These are phyloP conservation scores for Hesperia comma DNA, from an alignment of 2,888 invertebrate species.

Conservation along the genomic window DNA sequence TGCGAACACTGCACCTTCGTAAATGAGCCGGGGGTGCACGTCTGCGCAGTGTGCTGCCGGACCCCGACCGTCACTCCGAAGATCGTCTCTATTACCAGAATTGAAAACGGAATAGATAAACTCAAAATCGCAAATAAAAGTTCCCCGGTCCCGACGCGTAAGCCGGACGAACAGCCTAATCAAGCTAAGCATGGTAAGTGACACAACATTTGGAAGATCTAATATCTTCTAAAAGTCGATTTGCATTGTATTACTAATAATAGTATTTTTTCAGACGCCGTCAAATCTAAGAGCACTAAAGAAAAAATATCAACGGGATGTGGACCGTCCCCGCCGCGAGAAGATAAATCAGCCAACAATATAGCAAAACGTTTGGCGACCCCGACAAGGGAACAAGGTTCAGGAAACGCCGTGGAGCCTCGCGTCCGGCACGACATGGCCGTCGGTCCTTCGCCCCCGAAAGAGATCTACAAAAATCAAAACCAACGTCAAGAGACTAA, in stretches of 20 bases:
- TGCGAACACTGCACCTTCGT: slow-evolving; percentile 96
- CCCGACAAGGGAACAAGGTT: slow-evolving; percentile 72
- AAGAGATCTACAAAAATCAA: slow-evolving; percentile 50
- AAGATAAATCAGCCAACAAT: slow-evolving; percentile 54
- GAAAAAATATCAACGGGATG: slow-evolving; percentile 83
- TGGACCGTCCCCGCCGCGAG: slow-evolving; percentile 85
- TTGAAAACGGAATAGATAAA: slow-evolving; percentile 51
- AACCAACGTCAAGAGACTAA: slow-evolving; percentile 41
- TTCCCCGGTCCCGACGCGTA: slow-evolving; percentile 42
- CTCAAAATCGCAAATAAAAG: slow-evolving; percentile 48
- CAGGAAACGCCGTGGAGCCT: slow-evolving; percentile 42
- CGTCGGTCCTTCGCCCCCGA: slow-evolving; percentile 74
- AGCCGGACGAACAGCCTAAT: slow-evolving; percentile 7
- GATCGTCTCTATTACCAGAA: slow-evolving; percentile 47
- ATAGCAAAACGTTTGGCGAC: slow-evolving; percentile 62
- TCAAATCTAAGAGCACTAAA: slow-evolving; percentile 49
- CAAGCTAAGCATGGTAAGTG: slow-evolving; percentile 20
- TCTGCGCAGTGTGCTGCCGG: slow-evolving; percentile 94
- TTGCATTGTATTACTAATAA: no score
- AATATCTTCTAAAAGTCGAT: no score
- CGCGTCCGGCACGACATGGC: slow-evolving; percentile 66
- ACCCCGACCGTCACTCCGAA: slow-evolving; percentile 84
- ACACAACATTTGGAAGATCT: slow-evolving; percentile 21
- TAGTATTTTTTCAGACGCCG: slow-evolving; percentile 16
- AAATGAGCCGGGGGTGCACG: slow-evolving; percentile 90